Conservation (phyloP, 2,113 vertebrate genomes). For the Aegithalos caudatus region DNA sequence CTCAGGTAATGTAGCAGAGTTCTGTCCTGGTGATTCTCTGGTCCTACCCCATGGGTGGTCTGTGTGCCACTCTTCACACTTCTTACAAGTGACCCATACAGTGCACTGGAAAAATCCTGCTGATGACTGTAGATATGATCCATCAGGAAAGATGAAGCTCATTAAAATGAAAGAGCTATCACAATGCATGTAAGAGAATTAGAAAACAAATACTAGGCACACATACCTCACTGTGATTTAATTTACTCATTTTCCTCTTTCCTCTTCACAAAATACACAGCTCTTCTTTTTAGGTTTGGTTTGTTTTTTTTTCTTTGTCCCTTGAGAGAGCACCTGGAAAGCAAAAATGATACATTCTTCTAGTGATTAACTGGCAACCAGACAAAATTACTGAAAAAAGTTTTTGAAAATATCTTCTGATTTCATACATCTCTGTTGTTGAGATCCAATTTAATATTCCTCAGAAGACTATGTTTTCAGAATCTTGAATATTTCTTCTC, state of each 20-base stretch:
- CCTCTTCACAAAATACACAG: not conserved
- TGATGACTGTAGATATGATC: accelerated
- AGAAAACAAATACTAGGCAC: not conserved
- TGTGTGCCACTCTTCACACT: not conserved
- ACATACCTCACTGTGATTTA: not conserved
- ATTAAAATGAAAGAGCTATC: not conserved
- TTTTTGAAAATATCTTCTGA: not conserved
- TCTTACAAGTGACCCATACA: not conserved
- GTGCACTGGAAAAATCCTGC: not conserved
- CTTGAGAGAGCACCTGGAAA: not conserved
- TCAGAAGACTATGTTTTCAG: not conserved
- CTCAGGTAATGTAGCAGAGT: not conserved
- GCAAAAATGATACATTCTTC: not conserved
- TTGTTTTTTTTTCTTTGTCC: not conserved
- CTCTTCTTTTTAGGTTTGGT: not conserved
- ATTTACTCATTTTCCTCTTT: not conserved
- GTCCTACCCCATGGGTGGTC: not conserved
- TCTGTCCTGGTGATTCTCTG: not conserved
- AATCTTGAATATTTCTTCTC: not conserved
- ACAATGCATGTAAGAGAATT: accelerated
- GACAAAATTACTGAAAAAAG: not conserved
- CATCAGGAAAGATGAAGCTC: not conserved
- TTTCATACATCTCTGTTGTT: not conserved
- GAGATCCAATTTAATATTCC: not conserved
- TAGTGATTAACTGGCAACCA: not conserved